Evolutionary conservation across 1,140 invertebrate genomes (phyloP).

Genomic region (Temnothorax curvispinosus): DNA sequence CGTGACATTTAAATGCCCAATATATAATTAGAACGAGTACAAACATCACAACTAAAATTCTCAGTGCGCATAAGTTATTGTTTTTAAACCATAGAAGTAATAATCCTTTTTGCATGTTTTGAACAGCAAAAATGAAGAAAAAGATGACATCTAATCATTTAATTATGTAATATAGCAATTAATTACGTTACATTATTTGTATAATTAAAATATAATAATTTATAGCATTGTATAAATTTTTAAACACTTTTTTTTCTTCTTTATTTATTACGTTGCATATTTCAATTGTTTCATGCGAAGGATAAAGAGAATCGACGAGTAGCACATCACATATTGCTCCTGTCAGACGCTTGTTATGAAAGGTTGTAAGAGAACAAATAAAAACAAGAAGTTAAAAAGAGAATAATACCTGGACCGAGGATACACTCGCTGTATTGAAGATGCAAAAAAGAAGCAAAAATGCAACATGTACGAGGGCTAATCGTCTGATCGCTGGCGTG

Average conservation of each 20-base stretch:
- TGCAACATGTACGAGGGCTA: neutral
- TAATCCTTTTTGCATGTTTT: neutral
- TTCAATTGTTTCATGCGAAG: neutral
- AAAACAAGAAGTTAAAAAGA: neutral
- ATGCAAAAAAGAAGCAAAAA: neutral
- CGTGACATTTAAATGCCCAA: neutral
- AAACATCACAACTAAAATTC: too few species aligned
- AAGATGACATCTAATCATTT: neutral
- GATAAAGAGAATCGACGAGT: constrained; percentile 11
- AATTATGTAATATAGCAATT: neutral
- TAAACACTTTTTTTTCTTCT: neutral
- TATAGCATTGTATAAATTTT: neutral
- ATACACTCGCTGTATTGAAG: constrained; percentile 1
- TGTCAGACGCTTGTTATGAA: neutral
- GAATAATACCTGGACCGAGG: neutral
- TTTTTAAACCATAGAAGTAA: neutral
- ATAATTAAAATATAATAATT: neutral
- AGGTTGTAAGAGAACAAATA: neutral
- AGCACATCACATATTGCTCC: neutral
- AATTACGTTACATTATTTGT: neutral
- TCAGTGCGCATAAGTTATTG: neutral
- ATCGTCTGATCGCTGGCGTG: constrained; percentile 32
- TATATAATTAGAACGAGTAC: too few species aligned
- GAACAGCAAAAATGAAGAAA: neutral
- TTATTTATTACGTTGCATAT: neutral